Percentiles rank a stretch among this genome's conserved stretches.
Evolutionary conservation across 2,797 vertebrate species (phyloP).

Genomic region (Heteromormyrus szaboi): DNA sequence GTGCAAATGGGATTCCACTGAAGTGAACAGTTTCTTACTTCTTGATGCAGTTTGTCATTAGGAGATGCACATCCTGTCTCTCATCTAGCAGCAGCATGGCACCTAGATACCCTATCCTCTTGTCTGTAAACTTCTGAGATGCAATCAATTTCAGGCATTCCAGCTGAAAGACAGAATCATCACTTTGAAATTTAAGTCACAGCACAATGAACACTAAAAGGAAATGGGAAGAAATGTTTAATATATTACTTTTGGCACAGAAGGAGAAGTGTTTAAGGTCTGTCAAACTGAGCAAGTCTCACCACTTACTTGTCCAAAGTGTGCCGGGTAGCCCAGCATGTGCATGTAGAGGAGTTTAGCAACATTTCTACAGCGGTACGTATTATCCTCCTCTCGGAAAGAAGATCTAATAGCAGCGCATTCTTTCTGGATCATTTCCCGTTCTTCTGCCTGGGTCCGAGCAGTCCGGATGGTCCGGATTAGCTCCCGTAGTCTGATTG

Average conservation of each 20-base stretch:
- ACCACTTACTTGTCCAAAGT: constrained; percentile 88
- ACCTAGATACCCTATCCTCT: constrained; percentile 98
- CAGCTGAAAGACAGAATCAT: constrained; percentile 60
- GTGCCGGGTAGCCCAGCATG: constrained; percentile 98
- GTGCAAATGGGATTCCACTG: background rate
- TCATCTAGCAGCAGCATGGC: constrained; percentile 97
- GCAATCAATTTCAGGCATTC: constrained; percentile 99
- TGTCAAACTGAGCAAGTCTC: background rate
- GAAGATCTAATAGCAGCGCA: constrained; percentile 97
- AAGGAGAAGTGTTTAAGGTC: background rate
- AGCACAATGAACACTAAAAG: background rate
- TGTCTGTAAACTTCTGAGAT: constrained; percentile 99
- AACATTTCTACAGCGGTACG: constrained; percentile 97
- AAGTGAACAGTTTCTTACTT: constrained; percentile 72
- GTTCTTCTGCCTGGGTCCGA: constrained; percentile 96
- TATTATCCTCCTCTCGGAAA: constrained; percentile 98
- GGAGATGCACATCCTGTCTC: constrained; percentile 97
- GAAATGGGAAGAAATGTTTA: background rate
- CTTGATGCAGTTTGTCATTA: constrained; percentile 99
- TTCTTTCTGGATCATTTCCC: constrained; percentile 99
- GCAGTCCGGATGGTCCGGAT: constrained; percentile 99
- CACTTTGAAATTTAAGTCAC: background rate
- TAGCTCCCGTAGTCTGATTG: constrained; percentile 99
- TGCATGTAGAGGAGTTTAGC: constrained; percentile 99
- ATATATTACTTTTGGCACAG: background rate